These are phyloP conservation scores for Genyomyrus donnyi DNA, from an alignment of 2,113 vertebrate species.

Conservation along the genomic window DNA sequence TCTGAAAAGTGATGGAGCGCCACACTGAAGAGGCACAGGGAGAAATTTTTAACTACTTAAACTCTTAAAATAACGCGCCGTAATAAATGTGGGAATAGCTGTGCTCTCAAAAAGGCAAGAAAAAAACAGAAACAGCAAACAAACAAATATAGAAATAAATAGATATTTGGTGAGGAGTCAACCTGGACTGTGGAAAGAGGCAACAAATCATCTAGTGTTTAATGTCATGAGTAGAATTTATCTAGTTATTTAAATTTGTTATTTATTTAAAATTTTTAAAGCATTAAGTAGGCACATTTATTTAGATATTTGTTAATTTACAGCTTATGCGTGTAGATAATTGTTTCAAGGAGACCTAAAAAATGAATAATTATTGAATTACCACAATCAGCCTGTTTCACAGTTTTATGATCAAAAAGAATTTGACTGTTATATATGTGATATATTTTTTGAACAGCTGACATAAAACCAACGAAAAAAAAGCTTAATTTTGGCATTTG, in stretches of 20 bases:
- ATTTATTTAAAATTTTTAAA: background rate
- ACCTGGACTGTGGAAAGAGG: background rate
- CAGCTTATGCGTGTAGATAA: background rate
- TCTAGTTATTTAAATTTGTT: background rate
- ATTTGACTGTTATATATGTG: background rate
- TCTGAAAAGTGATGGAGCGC: conserved; percentile 51
- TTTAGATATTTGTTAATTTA: background rate
- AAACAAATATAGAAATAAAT: conserved; percentile 17
- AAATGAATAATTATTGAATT: background rate
- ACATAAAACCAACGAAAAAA: conserved; percentile 30
- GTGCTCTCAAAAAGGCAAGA: conserved; percentile 29
- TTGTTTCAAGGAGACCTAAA: background rate
- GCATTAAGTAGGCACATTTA: background rate
- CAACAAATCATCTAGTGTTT: background rate
- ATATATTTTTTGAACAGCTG: background rate
- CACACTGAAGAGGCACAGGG: conserved; percentile 40
- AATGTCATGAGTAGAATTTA: background rate
- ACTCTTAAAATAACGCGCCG: conserved; percentile 39
- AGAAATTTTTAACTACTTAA: conserved; percentile 39
- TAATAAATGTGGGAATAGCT: conserved; percentile 37
- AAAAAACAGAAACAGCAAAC: background rate
- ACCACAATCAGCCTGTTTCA: background rate
- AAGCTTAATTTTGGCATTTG: conserved; percentile 23
- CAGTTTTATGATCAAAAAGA: background rate
- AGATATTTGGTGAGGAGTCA: background rate